Evolutionary conservation across 2,888 invertebrate species (phyloP).

Genomic region (Erannis defoliaria): DNA sequence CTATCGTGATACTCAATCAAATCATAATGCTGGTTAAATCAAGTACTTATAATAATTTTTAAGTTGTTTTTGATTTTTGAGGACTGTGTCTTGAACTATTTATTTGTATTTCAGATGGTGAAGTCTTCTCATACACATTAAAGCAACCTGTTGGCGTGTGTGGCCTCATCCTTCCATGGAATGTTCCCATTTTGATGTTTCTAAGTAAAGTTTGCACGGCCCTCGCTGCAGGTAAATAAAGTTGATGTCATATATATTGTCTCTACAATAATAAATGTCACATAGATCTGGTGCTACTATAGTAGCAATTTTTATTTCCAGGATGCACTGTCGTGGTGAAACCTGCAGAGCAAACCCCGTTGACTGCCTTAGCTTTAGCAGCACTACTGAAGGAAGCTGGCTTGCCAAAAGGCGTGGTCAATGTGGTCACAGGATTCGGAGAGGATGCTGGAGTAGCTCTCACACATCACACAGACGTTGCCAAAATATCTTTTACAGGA

Average conservation of each 20-base stretch:
- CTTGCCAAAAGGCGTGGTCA: conserved; percentile 95
- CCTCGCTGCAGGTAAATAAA: conserved; percentile 82
- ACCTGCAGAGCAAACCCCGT: conserved; percentile 97
- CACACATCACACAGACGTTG: conserved; percentile 89
- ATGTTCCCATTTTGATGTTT: conserved; percentile 95
- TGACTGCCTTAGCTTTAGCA: conserved; percentile 94
- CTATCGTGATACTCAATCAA: too few species aligned
- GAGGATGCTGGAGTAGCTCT: conserved; percentile 91
- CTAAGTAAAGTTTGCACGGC: conserved; percentile 91
- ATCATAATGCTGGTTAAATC: too few species aligned
- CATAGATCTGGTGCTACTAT: too few species aligned
- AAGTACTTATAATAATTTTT: too few species aligned
- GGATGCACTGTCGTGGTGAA: conserved; percentile 95
- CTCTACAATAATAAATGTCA: too few species aligned
- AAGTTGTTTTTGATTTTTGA: not conserved
- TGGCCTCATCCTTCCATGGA: conserved; percentile 96
- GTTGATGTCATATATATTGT: too few species aligned
- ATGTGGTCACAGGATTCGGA: conserved; percentile 96
- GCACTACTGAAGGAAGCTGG: conserved; percentile 94
- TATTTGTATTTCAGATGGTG: conserved; percentile 80
- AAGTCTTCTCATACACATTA: conserved; percentile 89
- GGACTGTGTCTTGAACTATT: not conserved
- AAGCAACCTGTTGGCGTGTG: conserved; percentile 88
- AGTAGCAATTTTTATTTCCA: conserved; percentile 39
- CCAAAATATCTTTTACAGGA: conserved; percentile 93